Base-by-base conservation (phyloP, 1,140 invertebrate species). In the Uloborus diversus region DNA sequence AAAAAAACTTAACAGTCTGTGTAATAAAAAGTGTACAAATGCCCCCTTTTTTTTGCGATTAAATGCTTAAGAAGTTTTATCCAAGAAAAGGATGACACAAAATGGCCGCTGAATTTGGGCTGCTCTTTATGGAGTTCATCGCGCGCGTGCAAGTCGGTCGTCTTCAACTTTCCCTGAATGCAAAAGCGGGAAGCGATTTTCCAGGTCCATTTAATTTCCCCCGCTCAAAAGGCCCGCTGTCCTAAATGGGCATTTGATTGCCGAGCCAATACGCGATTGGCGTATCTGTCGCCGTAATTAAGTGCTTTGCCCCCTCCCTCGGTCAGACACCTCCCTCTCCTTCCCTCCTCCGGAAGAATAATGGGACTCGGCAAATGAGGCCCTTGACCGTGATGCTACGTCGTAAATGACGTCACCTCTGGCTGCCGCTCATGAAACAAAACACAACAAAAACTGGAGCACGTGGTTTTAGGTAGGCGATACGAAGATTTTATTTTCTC, bases 321-420 rank as follows among this genome's bases (percentile, higher is more conserved):
- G 37, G 37, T 42, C 37, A 42, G 2, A 17, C 37, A 13, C 2
- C 37, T 20, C 49, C 49, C 49, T n/a, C 49, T n/a, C 13, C 1
- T n/a, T 17, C 23, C 49, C 49, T 1, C 7, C n/a, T 20, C 13
- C 13, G 49, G 13, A 53, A 20, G 49, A 53, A 53, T 53, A 53
- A 53, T 53, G 49, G 49, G 23, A 7, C 17, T 53, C n/a, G 49
- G 20, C n/a, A 59, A 59, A 59, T 28, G 28, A 59, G 59, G 28
- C n/a, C 59, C 59, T 62, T 62, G 59, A 62, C 32, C 30, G 20
- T 62, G 32, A n/a, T 20, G 32, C 20, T 14, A 9, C 59, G 30
- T 62, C 25, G 56, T 59, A 28, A 33, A 62, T 62, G 59, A 62
- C 59, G 59, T 62, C 30, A 62, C n/a, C n/a, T 23, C 9, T 53